These are phyloP conservation scores for Operophtera brumata DNA, from an alignment of 2,888 invertebrate genomes.

Conservation along the genomic window DNA sequence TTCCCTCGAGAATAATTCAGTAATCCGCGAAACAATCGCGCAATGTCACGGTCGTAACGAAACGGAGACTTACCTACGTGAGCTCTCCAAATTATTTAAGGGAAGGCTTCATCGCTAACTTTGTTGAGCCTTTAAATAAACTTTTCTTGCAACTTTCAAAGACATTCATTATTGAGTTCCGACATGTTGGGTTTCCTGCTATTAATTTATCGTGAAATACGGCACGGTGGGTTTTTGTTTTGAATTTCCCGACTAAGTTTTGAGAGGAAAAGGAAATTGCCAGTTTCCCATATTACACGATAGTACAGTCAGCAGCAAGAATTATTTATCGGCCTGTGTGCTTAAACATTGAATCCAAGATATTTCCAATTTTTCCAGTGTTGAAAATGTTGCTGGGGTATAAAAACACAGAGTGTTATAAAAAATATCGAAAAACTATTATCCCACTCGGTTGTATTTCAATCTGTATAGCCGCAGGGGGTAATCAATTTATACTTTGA, in stretches of 20 bases:
- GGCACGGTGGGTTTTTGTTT: neutral
- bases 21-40: constrained; percentile 24
- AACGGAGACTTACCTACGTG: constrained; percentile 14
- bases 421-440: too few relatives aligned
- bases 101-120: constrained; percentile 13
- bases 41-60: constrained; percentile 10
- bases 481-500: too few relatives aligned
- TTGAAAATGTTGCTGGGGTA: too few relatives aligned
- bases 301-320: too few relatives aligned
- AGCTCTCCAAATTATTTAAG: constrained; percentile 6
- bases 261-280: neutral
- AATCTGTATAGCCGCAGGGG: too few relatives aligned
- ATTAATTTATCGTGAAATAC: neutral
- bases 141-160: constrained; percentile 13
- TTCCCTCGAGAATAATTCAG: constrained; percentile 16
- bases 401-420: too few relatives aligned
- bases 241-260: neutral
- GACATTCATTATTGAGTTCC: constrained; percentile 8
- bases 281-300: too few relatives aligned
- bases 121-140: constrained; percentile 11
- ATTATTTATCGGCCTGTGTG: too few relatives aligned
- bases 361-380: too few relatives aligned
- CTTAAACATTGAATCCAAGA: too few relatives aligned
- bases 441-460: too few relatives aligned
- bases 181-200: neutral